Evolutionary conservation across 2,888 invertebrate genomes (phyloP), one percentile per base, ranked within the genome.

Genomic region (Polyommatus iphigenia): DNA sequence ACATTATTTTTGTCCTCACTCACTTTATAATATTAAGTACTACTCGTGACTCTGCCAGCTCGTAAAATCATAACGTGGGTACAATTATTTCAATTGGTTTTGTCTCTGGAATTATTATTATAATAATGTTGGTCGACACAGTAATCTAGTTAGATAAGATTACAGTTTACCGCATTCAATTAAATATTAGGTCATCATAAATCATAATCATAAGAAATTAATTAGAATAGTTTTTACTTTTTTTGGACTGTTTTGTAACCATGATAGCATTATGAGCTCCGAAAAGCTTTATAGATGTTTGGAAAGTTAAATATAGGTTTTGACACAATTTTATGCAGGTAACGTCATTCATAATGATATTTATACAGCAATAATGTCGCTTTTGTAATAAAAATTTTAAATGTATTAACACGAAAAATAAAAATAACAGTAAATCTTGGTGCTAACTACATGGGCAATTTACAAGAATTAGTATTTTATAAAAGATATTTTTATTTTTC

Each of bases 1-100:
- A 67, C 67, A 67, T 67, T 67, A 67, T 67, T 67, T 32, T 67
- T 32, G 67, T 67, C 67, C 67, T 67, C 67, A 67, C 67, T 32
- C 67, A 67, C 29, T 67, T 67, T 67, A 67, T 67, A 29, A 67
- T 67, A 67, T 67, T 32, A 67, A 67, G 29, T 67, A 67, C 15
- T 67, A 67, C 62, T 20, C 24, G 62, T 32, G 29, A 29, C 29
- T 67, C 29, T 67, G 67, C 67, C 67, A 67, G 67, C 67, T 67
- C 67, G 67, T 67, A 67, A 67, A 67, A 67, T 67, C 29, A 29
- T 29, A 67, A 32, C 15, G 29, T 67, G 29, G 15, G 29, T 67
- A 32, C 67, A 67, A 67, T 67, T 67, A 67, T 67, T 67, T 13
- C 29, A 32, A 67, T 67, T 29, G 29, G 67, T 67, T 67, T 67